Evolutionary conservation across 2,797 vertebrate genomes (phyloP), one percentile per base, ranked within the genome.

Genomic region (Hoplostethus mediterraneus): DNA sequence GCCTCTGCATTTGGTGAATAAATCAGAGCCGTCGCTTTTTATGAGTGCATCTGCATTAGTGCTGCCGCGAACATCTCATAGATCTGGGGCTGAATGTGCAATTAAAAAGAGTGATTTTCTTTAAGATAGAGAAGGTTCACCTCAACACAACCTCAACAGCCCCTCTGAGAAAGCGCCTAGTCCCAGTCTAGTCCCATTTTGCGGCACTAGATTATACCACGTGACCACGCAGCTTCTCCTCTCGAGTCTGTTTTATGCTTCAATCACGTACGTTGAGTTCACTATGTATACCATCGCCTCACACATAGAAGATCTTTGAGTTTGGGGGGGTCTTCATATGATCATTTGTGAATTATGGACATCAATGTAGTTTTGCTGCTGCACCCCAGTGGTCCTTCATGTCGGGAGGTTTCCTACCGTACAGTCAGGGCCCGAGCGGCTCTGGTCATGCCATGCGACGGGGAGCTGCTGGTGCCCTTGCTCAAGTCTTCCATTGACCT

Each of bases 401-500:
- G 49, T 54, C 30, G 11, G 9, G 0, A 30, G 25, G 30, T 21
- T 28, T 76, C 89, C 92, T 91, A 99, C 98, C 95, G 95, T 63
- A 97, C 87, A 0, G 97, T 98, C 58, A 98, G 90, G 12, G 97
- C 95, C 2, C 97, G 96, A 8, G 94, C 90, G 0, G 84, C 89
- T 86, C 94, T 95, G 78, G 90, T 93, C 83, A 95, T 67, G 67
- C 94, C 92, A 6, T 95, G 94, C 0, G 94, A 84, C 0, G 94
- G 94, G 0, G 95, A 92, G 0, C 91, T 82, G 73, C 83, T 84
- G 74, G 58, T 79, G 76, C 82, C 93, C 80, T 95, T 97, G 89
- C 90, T 95, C 86, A 99, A 89, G 81, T 99, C 98, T 78, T 99
- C 98, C 89, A 98, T 83, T 0, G 98, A 99, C 75, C 94, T 90